A percentile compares a stretch with the other conserved stretches of the same genome.
These are phyloP conservation scores for Boleophthalmus pectinirostris DNA, from an alignment of 2,113 vertebrate species.

Conservation along the genomic window DNA sequence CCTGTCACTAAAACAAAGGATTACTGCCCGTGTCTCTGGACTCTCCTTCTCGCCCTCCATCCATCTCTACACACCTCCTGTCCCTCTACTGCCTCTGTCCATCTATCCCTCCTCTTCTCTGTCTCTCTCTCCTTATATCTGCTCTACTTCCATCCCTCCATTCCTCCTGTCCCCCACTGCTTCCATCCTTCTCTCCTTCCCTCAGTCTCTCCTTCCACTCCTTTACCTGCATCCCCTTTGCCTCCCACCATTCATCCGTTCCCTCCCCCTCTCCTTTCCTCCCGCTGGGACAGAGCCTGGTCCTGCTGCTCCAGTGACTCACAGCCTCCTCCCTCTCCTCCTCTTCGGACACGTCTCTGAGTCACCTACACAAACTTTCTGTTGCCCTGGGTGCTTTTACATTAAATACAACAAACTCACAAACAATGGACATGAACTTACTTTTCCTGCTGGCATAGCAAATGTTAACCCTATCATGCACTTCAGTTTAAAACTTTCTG, in stretches of 20 bases:
- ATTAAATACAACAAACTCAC: not conserved
- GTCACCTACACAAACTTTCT: not conserved
- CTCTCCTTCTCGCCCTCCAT: no score
- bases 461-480: not conserved
- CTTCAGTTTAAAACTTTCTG: no score
- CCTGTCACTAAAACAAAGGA: no score
- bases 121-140: no score
- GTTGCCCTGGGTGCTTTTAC: not conserved
- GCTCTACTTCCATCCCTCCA: no score
- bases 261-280: not conserved
- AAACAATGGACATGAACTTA: not conserved
- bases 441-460: not conserved
- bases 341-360: not conserved
- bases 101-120: not conserved
- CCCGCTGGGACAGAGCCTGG: not conserved
- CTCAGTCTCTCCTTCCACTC: no score
- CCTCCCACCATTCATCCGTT: not conserved
- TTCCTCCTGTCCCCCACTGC: no score
- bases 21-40: no score
- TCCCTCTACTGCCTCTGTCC: no score
- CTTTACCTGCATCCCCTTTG: no score
- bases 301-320: not conserved
- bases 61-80: no score
- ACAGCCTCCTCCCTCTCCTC: not conserved
- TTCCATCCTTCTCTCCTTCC: no score